Evolutionary conservation across 1,140 invertebrate genomes (phyloP).

Genomic region (Coelopa frigida): DNA sequence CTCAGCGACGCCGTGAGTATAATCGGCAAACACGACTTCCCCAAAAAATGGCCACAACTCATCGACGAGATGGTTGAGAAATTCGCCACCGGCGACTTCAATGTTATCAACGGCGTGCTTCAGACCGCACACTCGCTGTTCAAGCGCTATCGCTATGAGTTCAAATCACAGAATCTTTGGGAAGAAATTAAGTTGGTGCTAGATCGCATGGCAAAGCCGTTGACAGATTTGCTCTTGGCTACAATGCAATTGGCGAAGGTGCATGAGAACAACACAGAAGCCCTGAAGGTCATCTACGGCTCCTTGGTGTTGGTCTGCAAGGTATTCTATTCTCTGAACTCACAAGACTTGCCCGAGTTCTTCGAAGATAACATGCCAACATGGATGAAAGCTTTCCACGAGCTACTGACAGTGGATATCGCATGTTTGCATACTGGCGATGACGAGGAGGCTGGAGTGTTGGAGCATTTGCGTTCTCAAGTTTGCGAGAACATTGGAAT

Average conservation of each 20-base stretch:
- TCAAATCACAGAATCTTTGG: conserved; percentile 92
- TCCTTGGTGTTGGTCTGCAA: conserved; percentile 87
- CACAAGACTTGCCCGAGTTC: conserved; percentile 94
- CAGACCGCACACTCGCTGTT: conserved; percentile 94
- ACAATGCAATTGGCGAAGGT: conserved; percentile 75
- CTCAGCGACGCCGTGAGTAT: conserved; percentile 93
- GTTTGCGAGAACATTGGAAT: conserved; percentile 92
- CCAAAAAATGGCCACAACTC: conserved; percentile 86
- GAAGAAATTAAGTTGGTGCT: conserved; percentile 95
- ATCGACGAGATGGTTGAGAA: conserved; percentile 88
- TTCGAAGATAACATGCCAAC: conserved; percentile 95
- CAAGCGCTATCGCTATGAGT: conserved; percentile 91
- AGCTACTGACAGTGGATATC: conserved; percentile 70
- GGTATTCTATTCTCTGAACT: conserved; percentile 95
- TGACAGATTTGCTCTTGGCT: conserved; percentile 85
- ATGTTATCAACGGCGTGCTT: conserved; percentile 90
- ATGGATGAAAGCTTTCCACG: conserved; percentile 90
- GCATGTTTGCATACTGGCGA: conserved; percentile 63
- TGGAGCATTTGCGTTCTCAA: conserved; percentile 89
- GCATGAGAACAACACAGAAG: conserved; percentile 71
- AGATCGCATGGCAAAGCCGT: conserved; percentile 84
- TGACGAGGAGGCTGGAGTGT: conserved; percentile 80
- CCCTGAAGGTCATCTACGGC: conserved; percentile 81
- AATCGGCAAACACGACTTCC: conserved; percentile 91
- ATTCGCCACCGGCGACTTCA: conserved; percentile 84